Percentiles rank a stretch among this genome's conserved stretches.
phyloP scores from a whole-genome alignment of 2,888 invertebrate genomes.

The Erebia ligea region DNA sequence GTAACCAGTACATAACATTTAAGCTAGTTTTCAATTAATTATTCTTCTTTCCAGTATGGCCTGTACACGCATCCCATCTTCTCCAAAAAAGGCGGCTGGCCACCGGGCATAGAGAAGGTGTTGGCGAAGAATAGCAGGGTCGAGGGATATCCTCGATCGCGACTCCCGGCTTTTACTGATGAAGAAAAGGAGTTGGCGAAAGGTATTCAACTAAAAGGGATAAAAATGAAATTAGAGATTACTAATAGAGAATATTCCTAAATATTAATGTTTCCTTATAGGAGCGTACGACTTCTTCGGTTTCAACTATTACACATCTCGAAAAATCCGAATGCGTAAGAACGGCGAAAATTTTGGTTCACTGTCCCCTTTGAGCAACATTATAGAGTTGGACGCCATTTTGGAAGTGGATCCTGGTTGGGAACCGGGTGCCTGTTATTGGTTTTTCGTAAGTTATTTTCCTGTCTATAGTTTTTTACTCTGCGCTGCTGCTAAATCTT shows the following conservation, averaged over 20 bases:
- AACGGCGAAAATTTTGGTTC: constrained; percentile 44
- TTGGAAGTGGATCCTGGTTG: constrained; percentile 43
- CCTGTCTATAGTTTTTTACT: too few species aligned
- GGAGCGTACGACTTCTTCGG: constrained; percentile 83
- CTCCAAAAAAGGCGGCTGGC: constrained; percentile 62
- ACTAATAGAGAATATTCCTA: too few species aligned
- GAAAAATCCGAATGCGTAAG: constrained; percentile 51
- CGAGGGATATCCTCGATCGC: constrained; percentile 48
- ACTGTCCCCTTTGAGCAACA: constrained; percentile 48
- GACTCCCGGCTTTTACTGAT: constrained; percentile 53
- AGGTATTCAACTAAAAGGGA: too few species aligned
- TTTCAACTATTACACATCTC: constrained; percentile 84
- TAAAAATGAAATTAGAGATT: too few species aligned
- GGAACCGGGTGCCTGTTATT: constrained; percentile 40
- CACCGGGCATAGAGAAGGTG: constrained; percentile 48
- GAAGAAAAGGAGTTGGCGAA: constrained; percentile 51
- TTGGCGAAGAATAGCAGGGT: constrained; percentile 50
- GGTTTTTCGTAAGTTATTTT: constrained; percentile 48
- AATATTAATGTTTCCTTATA: background rate
- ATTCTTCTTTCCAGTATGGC: background rate
- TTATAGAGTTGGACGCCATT: constrained; percentile 44
- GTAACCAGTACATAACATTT: too few species aligned
- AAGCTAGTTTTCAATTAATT: background rate
- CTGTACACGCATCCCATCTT: constrained; percentile 50
- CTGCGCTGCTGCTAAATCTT: too few species aligned